Conservation (phyloP, 1,140 invertebrate species). For the Vollenhovia emeryi region DNA sequence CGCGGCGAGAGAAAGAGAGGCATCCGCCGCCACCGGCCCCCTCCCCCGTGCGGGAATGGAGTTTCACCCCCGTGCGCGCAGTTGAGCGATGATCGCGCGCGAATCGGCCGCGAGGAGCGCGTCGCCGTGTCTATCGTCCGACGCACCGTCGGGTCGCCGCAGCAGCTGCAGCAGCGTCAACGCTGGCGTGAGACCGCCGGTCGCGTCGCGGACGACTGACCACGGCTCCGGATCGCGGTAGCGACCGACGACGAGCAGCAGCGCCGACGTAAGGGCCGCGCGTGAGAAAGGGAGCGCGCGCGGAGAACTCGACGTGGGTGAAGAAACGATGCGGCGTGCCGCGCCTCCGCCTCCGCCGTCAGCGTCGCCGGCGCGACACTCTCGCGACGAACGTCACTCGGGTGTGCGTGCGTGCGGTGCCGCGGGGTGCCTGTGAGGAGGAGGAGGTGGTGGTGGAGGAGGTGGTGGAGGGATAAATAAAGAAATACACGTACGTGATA, state of each 20-base stretch:
- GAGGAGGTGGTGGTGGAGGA: background rate
- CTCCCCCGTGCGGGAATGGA: slow-evolving; percentile 33
- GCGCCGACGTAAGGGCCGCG: too few species aligned
- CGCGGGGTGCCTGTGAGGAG: background rate
- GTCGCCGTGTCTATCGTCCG: slow-evolving; percentile 21
- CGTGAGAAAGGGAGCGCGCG: background rate
- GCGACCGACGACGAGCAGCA: slow-evolving; percentile 40
- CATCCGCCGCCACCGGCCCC: too few species aligned
- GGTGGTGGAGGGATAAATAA: background rate
- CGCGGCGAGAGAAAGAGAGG: too few species aligned
- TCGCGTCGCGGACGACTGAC: slow-evolving; percentile 1
- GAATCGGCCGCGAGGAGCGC: slow-evolving; percentile 32
- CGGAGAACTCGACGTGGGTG: background rate
- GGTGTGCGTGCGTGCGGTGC: slow-evolving; percentile 39
- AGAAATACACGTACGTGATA: background rate
- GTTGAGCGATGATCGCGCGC: slow-evolving; percentile 55
- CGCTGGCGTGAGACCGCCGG: background rate
- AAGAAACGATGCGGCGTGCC: slow-evolving; percentile 36
- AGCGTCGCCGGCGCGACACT: background rate
- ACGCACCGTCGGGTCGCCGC: slow-evolving; percentile 12
- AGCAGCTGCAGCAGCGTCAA: background rate
- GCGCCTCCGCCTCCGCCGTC: background rate
- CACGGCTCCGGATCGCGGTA: slow-evolving; percentile 16
- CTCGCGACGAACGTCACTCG: background rate
- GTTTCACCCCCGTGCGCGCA: slow-evolving; percentile 21